Percentiles rank a stretch among this genome's conserved stretches.
Conservation (phyloP, 2,888 invertebrate species). For the Syrista parreyssii region DNA sequence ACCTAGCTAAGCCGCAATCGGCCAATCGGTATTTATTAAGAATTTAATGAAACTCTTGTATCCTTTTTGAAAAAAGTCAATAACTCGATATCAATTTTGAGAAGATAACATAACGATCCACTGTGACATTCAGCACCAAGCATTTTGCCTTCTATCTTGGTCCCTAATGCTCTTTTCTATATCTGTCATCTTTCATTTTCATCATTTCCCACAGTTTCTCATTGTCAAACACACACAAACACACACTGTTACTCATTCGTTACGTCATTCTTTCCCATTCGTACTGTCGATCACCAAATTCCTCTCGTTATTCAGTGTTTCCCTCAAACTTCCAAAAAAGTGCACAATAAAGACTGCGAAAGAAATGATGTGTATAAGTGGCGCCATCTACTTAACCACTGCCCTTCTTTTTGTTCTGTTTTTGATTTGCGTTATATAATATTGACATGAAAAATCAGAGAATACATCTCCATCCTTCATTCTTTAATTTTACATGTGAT, state of each 20-base stretch:
- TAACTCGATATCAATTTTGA: not conserved
- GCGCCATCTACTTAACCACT: too few relatives aligned
- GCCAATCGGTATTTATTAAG: too few relatives aligned
- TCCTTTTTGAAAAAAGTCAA: too few relatives aligned
- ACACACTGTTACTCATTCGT: constrained; percentile 19
- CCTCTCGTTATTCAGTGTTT: not conserved
- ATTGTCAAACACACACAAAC: constrained; percentile 5
- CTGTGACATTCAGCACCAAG: constrained; percentile 41
- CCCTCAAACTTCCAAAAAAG: not conserved
- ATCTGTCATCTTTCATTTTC: constrained; percentile 15
- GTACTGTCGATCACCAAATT: not conserved
- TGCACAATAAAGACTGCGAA: not conserved
- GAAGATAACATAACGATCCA: constrained; percentile 41
- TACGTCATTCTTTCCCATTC: not conserved
- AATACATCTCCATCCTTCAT: constrained; percentile 43
- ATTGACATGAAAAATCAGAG: constrained; percentile 53
- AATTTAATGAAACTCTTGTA: too few relatives aligned
- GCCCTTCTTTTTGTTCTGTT: not conserved
- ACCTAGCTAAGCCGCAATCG: too few relatives aligned
- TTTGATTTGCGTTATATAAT: constrained; percentile 29
- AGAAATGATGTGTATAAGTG: not conserved
- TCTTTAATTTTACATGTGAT: not conserved
- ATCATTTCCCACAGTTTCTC: constrained; percentile 1
- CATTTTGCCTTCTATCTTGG: constrained; percentile 41
- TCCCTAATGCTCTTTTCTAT: constrained; percentile 50